phyloP scores from a whole-genome alignment of 2,113 vertebrate genomes.

The Melanotaenia duboulayi region DNA sequence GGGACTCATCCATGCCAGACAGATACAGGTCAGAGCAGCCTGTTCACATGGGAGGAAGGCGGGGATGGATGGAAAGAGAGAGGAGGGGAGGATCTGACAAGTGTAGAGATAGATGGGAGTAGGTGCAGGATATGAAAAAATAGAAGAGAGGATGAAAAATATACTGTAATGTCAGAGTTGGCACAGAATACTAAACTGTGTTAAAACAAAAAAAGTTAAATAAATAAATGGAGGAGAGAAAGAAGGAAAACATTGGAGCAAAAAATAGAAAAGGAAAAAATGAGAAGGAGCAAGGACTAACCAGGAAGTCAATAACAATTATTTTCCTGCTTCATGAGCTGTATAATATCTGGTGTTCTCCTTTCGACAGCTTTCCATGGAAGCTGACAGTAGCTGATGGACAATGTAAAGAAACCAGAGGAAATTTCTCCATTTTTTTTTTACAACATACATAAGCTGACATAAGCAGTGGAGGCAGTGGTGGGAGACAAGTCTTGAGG shows the following conservation, averaged over 20 bases:
- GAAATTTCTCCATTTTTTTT: slow-evolving; percentile 7
- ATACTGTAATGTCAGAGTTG: slow-evolving; percentile 1
- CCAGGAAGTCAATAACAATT: slow-evolving; percentile 52
- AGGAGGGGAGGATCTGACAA: slow-evolving; percentile 45
- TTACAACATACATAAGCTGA: too few species aligned
- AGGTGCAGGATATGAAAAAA: slow-evolving; percentile 19
- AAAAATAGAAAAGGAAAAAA: slow-evolving; percentile 22
- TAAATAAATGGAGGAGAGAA: background rate
- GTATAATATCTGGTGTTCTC: slow-evolving; percentile 15
- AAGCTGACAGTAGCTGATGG: slow-evolving; percentile 10
- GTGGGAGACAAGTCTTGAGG: too few species aligned
- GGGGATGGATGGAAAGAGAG: slow-evolving; percentile 53
- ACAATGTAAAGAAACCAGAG: slow-evolving; percentile 20
- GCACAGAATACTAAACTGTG: slow-evolving; percentile 10
- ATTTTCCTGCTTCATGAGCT: slow-evolving; percentile 33
- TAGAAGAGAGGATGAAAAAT: slow-evolving; percentile 27
- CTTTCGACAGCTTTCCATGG: slow-evolving; percentile 8
- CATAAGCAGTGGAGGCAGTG: too few species aligned
- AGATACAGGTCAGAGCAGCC: slow-evolving; percentile 80
- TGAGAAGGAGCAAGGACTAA: slow-evolving; percentile 45
- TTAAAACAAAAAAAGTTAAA: background rate
- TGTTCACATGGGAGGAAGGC: slow-evolving; percentile 61
- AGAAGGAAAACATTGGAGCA: background rate
- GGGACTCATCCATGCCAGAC: slow-evolving; percentile 77
- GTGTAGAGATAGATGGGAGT: slow-evolving; percentile 36